Evolutionary conservation across 2,888 invertebrate species (phyloP).

Genomic region (Agrotis exclamationis): DNA sequence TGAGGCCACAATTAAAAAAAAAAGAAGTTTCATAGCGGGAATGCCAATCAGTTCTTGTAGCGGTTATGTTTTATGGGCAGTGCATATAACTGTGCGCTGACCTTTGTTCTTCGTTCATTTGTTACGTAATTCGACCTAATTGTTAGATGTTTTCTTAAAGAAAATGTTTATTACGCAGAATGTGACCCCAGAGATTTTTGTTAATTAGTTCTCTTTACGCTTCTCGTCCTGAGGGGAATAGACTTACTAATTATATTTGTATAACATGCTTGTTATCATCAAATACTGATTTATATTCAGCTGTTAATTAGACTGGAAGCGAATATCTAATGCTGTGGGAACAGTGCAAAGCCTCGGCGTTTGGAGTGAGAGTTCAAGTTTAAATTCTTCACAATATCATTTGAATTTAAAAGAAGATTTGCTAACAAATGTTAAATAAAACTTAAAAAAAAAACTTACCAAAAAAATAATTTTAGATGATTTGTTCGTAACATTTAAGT

Average conservation of each 20-base stretch:
- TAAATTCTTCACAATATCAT: no score
- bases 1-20: no score
- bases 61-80: no score
- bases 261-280: conserved; percentile 5
- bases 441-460: no score
- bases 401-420: no score
- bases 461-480: no score
- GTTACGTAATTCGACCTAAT: conserved; percentile 41
- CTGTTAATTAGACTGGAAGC: background rate
- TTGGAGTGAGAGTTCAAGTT: background rate
- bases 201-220: conserved; percentile 42
- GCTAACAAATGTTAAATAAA: no score
- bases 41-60: no score
- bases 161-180: conserved; percentile 47
- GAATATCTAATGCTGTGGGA: background rate
- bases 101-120: conserved; percentile 37
- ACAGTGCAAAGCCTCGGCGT: background rate
- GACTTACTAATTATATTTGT: conserved; percentile 25
- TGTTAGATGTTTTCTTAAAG: conserved; percentile 32
- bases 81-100: background rate
- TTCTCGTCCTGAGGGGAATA: conserved; percentile 2
- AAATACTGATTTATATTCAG: conserved; percentile 8
- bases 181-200: conserved; percentile 45
- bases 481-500: no score
- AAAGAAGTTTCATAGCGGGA: no score